Percentiles rank a stretch among this genome's conserved stretches.
Evolutionary conservation across 2,888 invertebrate genomes (phyloP).

Genomic region (Mesorhabditis sp.): DNA sequence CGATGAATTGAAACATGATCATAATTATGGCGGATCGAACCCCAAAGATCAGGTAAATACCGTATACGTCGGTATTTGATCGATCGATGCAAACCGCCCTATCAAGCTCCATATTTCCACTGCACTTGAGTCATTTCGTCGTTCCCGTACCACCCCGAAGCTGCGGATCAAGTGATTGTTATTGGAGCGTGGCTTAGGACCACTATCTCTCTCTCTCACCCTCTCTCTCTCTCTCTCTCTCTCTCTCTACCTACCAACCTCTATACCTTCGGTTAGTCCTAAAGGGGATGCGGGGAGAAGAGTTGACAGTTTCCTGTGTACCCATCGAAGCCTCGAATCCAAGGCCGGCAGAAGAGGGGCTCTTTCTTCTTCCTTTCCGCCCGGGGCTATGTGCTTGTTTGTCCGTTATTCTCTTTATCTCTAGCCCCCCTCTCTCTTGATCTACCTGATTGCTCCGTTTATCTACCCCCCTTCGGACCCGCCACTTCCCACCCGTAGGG

Average conservation of each 20-base stretch:
- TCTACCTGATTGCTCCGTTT: conserved; percentile 5
- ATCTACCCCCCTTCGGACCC: not conserved
- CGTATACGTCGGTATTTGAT: no score
- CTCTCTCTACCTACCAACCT: not conserved
- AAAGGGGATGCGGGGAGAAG: not conserved
- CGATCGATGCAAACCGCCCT: no score
- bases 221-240: no score
- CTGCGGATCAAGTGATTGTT: conserved; percentile 1
- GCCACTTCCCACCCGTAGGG: not conserved
- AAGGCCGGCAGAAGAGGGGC: not conserved
- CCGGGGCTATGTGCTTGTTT: not conserved
- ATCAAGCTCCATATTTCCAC: no score
- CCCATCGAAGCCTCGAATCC: not conserved
- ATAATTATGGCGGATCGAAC: no score
- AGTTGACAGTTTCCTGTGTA: conserved; percentile 6
- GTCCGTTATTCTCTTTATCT: not conserved
- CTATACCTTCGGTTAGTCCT: not conserved
- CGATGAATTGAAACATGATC: no score
- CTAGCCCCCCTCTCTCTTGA: not conserved
- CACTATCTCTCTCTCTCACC: no score
- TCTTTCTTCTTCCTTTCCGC: conserved; percentile 1
- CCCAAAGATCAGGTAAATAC: no score
- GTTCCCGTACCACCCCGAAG: no score
- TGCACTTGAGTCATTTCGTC: no score
- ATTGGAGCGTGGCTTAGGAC: not conserved